Evolutionary conservation across 2,888 invertebrate species (phyloP).

Genomic region (Matsumyia berberina): DNA sequence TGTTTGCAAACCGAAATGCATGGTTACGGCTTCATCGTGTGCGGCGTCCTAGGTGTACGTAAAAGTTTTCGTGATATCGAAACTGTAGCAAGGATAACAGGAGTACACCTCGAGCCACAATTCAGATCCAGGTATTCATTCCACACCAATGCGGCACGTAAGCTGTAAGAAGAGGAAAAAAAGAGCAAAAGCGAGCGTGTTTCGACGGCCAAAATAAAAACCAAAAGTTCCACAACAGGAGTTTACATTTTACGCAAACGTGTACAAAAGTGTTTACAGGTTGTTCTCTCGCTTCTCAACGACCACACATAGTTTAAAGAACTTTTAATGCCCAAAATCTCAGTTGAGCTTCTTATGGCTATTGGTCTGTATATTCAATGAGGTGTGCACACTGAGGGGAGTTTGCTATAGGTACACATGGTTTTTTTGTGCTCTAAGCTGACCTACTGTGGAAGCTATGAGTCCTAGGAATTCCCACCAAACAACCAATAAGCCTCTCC

Average conservation of each 20-base stretch:
- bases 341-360: constrained; percentile 34
- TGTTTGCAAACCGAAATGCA: constrained; percentile 28
- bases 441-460: too few relatives aligned
- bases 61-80: constrained; percentile 51
- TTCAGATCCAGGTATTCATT: constrained; percentile 9
- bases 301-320: constrained; percentile 43
- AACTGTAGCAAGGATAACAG: constrained; percentile 54
- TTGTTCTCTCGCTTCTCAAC: constrained; percentile 74
- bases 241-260: constrained; percentile 28
- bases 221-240: background rate
- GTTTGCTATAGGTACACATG: background rate
- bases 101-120: constrained; percentile 15
- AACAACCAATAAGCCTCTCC: too few relatives aligned
- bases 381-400: constrained; percentile 15
- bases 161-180: background rate
- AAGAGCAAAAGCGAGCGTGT: background rate
- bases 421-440: too few relatives aligned
- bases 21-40: constrained; percentile 46
- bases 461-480: too few relatives aligned
- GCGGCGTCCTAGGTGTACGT: constrained; percentile 24
- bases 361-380: constrained; percentile 24
- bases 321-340: constrained; percentile 38
- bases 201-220: constrained; percentile 26
- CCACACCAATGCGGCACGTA: background rate
- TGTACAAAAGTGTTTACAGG: constrained; percentile 74